Evolutionary conservation across 2,113 vertebrate species (phyloP), one percentile per base, ranked within the genome.

Genomic region (Raphicerus campestris): DNA sequence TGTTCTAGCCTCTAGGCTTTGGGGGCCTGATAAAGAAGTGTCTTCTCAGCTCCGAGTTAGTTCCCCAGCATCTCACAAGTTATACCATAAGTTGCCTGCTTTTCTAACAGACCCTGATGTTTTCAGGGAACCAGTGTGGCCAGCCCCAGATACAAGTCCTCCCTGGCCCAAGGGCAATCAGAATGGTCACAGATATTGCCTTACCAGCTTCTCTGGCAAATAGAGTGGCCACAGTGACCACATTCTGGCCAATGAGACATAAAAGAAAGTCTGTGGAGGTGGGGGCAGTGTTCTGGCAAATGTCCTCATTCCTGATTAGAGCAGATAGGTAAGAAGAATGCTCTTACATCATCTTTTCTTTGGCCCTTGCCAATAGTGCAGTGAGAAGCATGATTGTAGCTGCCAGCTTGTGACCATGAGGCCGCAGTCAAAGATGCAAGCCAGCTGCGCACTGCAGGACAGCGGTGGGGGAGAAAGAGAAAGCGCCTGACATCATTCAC

Each of bases 391-490:
- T 30, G 49, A 56, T 87, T 83, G 22, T 87, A 45, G 66, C 47
- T 0, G 2, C 85, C 73, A 53, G 56, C 73, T 89, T 47, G 39
- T 80, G 30, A 28, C 77, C 28, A 0, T 19, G 9, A 89, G 49
- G 5, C 75, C 42, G 3, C 3, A 51, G 82, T 51, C 85, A 49
- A 20, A 73, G 81, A 20, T 51, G 30, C 3, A 39, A 66, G 56
- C 55, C 66, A 42, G 61, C 55, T 86, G 55, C 11, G 2, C 56
- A 13, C 49, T 4, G 42, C 42, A 30, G 22, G 22, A 26, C 15
- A 9, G 30, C 1, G 2, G 15, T 0, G 2, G 35, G 30, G 2
- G 22, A 1, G 51, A 16, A 7, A 5, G 20, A 49, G 61, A 16
- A n/a, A 28, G 14, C 1, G 0, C 28, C 61, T 77, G 32, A 28